Conservation (phyloP, 2,113 vertebrate genomes). For the Apteryx mantelli region DNA sequence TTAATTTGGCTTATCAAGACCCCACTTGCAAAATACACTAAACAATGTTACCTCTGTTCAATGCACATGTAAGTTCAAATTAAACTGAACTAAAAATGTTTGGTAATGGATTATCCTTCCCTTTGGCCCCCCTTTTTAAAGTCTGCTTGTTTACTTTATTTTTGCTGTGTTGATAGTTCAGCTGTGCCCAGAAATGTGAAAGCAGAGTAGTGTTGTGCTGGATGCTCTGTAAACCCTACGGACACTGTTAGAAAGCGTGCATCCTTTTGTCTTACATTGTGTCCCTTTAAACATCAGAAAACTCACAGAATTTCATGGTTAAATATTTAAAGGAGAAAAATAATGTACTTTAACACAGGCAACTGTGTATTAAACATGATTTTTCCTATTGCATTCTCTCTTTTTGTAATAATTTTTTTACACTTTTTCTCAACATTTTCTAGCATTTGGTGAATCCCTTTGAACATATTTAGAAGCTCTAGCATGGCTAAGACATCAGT, state of each 20-base stretch:
- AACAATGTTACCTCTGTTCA: background rate
- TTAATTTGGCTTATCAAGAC: background rate
- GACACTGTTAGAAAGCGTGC: background rate
- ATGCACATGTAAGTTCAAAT: background rate
- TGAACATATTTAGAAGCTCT: background rate
- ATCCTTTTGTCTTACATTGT: background rate
- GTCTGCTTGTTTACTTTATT: background rate
- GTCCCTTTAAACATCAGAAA: background rate
- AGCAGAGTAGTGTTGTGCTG: background rate
- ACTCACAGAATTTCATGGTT: background rate
- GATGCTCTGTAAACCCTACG: background rate
- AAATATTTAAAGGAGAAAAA: background rate
- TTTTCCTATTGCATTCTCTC: background rate
- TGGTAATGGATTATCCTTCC: background rate
- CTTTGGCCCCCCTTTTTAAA: background rate
- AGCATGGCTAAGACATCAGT: fast-evolving
- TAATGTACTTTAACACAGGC: background rate
- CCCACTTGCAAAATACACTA: background rate
- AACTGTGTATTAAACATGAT: background rate
- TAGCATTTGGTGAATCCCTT: background rate
- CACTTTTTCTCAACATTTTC: background rate
- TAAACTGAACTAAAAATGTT: background rate
- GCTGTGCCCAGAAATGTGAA: background rate
- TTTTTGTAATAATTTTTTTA: background rate
- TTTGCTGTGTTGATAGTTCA: background rate